phyloP scores from a whole-genome alignment of 2,113 vertebrate genomes.

The Abramis brama region DNA sequence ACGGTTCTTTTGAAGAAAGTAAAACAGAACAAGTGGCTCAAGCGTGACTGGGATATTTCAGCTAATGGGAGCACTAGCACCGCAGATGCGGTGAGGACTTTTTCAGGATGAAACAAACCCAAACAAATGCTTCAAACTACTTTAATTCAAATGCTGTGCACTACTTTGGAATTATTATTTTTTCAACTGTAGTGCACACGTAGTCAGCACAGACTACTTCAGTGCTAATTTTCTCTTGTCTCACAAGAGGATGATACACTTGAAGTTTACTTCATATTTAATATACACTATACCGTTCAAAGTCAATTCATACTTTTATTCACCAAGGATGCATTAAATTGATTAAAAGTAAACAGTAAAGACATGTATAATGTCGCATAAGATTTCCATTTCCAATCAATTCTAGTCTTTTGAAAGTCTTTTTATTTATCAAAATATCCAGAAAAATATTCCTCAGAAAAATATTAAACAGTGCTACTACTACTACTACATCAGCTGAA shows the following conservation, averaged over 20 bases:
- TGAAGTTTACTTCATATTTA: constrained; percentile 4
- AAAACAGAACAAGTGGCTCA: constrained; percentile 42
- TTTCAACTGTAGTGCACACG: background rate
- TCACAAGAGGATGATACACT: background rate
- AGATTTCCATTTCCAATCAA: background rate
- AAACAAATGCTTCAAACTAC: constrained; percentile 24
- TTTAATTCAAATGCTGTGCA: no score
- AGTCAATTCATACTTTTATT: background rate
- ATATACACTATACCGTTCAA: background rate
- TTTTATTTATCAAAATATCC: background rate
- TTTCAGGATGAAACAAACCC: constrained; percentile 11
- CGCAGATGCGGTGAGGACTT: background rate
- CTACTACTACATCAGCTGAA: no score
- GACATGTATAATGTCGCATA: background rate
- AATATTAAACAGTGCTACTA: background rate
- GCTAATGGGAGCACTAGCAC: constrained; percentile 5
- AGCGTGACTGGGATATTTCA: constrained; percentile 48
- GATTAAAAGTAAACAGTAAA: background rate
- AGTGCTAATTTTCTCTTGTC: background rate
- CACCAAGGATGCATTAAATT: background rate
- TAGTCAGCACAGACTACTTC: background rate
- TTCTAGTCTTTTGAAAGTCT: background rate
- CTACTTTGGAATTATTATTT: background rate
- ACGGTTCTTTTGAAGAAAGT: constrained; percentile 49
- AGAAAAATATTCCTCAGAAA: background rate